A percentile compares a stretch with the other conserved stretches of the same genome.
These are phyloP conservation scores for Rhabdornis inornatus DNA, from an alignment of 2,113 vertebrate genomes.

Conservation along the genomic window DNA sequence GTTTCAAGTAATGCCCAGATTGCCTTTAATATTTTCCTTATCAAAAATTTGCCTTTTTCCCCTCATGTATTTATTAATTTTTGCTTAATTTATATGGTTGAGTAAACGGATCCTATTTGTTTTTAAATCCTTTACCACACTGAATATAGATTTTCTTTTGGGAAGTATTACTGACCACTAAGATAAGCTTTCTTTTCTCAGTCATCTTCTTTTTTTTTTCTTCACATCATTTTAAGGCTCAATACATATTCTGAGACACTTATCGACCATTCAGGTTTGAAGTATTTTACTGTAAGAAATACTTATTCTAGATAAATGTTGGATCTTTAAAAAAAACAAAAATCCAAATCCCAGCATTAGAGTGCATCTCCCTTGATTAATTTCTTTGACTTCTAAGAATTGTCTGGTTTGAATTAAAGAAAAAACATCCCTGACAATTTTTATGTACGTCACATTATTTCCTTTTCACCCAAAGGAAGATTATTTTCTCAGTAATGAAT, in stretches of 20 bases:
- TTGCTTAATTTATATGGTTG: not conserved
- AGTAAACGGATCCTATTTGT: not conserved
- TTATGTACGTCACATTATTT: not conserved
- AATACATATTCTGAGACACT: not conserved
- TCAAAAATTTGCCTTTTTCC: accelerated
- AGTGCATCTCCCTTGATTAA: not conserved
- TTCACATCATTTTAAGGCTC: not conserved
- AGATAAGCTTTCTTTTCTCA: not conserved
- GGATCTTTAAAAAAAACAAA: not conserved
- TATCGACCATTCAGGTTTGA: not conserved
- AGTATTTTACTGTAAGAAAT: not conserved
- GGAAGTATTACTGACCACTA: not conserved
- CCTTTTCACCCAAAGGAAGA: not conserved
- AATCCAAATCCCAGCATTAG: not conserved
- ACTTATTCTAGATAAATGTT: not conserved
- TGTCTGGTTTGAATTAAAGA: not conserved
- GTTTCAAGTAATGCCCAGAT: not conserved
- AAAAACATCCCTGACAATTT: not conserved
- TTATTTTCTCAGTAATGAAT: not conserved
- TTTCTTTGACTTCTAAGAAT: not conserved
- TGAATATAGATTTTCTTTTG: not conserved
- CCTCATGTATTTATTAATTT: not conserved
- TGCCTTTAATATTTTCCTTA: not conserved
- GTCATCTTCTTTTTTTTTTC: not conserved
- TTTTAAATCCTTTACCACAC: not conserved